Conservation (phyloP, 2,888 invertebrate genomes). For the Zele albiditarsus region DNA sequence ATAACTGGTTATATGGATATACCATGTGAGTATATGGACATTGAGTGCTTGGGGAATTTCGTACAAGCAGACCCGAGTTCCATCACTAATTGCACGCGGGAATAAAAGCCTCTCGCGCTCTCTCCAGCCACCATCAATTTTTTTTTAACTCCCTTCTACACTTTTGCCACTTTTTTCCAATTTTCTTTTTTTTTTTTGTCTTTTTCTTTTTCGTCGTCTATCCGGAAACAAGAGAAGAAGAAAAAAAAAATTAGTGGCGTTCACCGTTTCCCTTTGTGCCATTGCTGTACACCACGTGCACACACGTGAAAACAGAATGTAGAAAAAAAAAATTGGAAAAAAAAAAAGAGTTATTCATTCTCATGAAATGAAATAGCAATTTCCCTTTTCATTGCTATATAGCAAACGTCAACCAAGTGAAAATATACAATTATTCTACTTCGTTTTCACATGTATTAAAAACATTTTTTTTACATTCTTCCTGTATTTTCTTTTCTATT, state of each 20-base stretch:
- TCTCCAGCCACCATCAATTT: conserved; percentile 48
- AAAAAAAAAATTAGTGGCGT: not conserved
- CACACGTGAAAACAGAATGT: not conserved
- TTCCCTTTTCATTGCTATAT: not conserved
- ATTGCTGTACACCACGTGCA: not conserved
- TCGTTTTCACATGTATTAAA: not conserved
- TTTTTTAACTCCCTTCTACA: conserved; percentile 34
- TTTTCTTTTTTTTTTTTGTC: conserved; percentile 20
- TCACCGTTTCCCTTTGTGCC: conserved; percentile 12
- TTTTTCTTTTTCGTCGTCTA: conserved; percentile 23
- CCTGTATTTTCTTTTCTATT: too few relatives aligned
- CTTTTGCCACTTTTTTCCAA: conserved; percentile 30
- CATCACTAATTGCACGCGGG: conserved; percentile 40
- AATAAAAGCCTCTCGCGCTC: conserved; percentile 48
- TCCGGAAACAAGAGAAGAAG: conserved; percentile 3
- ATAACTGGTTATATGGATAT: not conserved
- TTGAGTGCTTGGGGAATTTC: conserved; percentile 32
- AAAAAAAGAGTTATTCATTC: not conserved
- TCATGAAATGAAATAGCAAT: conserved; percentile 7
- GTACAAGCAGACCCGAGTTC: conserved; percentile 28
- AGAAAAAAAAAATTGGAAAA: not conserved
- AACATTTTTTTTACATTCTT: too few relatives aligned
- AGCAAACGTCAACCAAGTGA: not conserved
- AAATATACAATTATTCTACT: not conserved
- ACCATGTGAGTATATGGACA: conserved; percentile 31